Evolutionary conservation across 2,797 vertebrate species (phyloP).

Genomic region (Oophaga sylvatica): DNA sequence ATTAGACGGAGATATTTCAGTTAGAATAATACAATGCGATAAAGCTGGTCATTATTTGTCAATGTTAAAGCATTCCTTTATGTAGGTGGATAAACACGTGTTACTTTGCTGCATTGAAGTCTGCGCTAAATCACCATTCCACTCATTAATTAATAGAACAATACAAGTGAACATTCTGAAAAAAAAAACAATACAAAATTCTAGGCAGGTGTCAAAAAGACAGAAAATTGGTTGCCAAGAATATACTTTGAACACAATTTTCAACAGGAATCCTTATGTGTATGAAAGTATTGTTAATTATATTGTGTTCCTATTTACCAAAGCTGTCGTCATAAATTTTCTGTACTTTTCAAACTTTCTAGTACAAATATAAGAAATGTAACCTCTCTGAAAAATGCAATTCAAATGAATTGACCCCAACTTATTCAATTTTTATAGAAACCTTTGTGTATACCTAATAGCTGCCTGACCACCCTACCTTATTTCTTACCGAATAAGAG

Average conservation of each 20-base stretch:
- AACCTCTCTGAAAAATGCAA: background rate
- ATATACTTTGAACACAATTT: background rate
- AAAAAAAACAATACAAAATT: background rate
- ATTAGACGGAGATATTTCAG: background rate
- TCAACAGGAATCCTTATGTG: background rate
- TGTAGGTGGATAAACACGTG: background rate
- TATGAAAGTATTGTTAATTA: constrained; percentile 7
- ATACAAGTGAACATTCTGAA: background rate
- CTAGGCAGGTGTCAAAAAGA: background rate
- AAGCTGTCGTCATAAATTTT: background rate
- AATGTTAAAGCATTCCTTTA: background rate
- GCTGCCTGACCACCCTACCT: too few relatives aligned
- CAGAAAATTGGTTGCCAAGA: background rate
- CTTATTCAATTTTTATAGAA: too few relatives aligned
- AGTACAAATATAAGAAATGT: background rate
- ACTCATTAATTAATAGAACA: background rate
- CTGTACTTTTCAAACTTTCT: background rate
- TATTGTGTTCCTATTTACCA: constrained; percentile 1
- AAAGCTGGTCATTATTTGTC: background rate
- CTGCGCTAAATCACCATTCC: background rate
- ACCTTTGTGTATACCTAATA: too few relatives aligned
- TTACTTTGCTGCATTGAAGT: background rate
- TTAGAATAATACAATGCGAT: background rate
- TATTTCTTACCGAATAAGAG: too few relatives aligned
- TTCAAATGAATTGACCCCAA: too few relatives aligned